Evolutionary conservation across 2,797 vertebrate species (phyloP), one percentile per base, ranked within the genome.

Genomic region (Acanthopagrus latus): DNA sequence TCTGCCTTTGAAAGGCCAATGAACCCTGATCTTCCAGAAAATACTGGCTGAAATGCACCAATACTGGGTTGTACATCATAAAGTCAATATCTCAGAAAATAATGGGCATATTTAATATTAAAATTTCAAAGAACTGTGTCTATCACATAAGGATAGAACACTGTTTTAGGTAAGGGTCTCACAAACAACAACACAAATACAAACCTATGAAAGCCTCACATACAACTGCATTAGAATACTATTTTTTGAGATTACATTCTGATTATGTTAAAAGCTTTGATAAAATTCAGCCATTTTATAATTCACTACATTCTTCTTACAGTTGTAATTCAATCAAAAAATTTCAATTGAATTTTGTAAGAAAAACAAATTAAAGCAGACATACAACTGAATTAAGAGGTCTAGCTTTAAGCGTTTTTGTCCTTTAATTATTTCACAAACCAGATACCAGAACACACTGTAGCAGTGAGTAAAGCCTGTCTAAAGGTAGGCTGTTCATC

Each of bases 21-120:
- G 54, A 72, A 52, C 44, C 66, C 43, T 77, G 47, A 21, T n/a
- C 51, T 18, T 60, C 43, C 17, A 64, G 9, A 64, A 69, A 67
- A 64, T 5, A 51, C 25, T 43, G 57, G 4, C 17, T 44, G 25
- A 25, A 55, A 67, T 43, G 14, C 5, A 13, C 5, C 16, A 55
- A 20, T 23, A 65, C 27, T 21, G 48, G 17, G 20, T 1, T n/a
- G 14, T 47, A 17, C 51, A 16, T 46, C 1, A 52, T 14, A 17
- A 27, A 57, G 48, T 52, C 4, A 38, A 25, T 48, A 4, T 21
- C 1, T 20, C 4, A 38, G 72, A 54, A 41, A 71, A 64, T 13
- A 1, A 52, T 3, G 58, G 16, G 6, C 13, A 63, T 23, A 55
- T 54, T 25, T 43, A 38, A 38, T 38, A 10, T 38, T 10, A 10